Evolutionary conservation across 2,888 invertebrate genomes (phyloP), one percentile per base, ranked within the genome.

Genomic region (Eupithecia pulchellata): DNA sequence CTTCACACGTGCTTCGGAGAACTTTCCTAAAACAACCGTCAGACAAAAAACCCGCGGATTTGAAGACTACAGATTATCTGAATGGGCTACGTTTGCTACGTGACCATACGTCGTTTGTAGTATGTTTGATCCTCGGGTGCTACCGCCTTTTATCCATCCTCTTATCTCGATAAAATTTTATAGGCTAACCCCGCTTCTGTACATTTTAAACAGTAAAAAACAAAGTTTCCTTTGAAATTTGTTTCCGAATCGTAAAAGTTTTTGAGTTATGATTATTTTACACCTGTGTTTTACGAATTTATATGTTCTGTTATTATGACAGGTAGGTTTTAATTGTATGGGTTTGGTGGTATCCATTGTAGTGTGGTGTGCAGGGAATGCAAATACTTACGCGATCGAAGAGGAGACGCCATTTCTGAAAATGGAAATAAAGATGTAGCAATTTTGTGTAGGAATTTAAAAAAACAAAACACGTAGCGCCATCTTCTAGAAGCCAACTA

Each of bases 321-420:
- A 68, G 71, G 55, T 57, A 66, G 27, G 14, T 69, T 64, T 39
- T 8, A 52, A 25, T 34, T 66, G 71, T 72, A 67, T 63, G 30
- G 5, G 34, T 64, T 64, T 63, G 29, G 11, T 13, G 13, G 13
- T 52, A 55, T 61, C 17, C 17, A 6, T 57, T 27, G 29, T 27
- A 55, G 61, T 29, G 57, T 17, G 29, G 57, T 57, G 57, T 57
- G 57, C 4, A 6, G 14, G 14, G 29, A 25, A 17, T 57, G 29
- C 6, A 57, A 2, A 60, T 74, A 90, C 93, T 95, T 89, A 97
- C 97, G 95, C 97, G 96, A 90, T 98, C 98, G 86, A 98, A 98
- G 75, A 98, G 95, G 75, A 97, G 96, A 79, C 98, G 96, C 98
- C 98, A 98, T 97, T 97, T 97, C 98, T 98, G 95, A 75, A 95